Percentiles rank a stretch among this genome's conserved stretches.
Evolutionary conservation across 1,140 invertebrate species (phyloP).

Genomic region (Leguminivora glycinivorella): DNA sequence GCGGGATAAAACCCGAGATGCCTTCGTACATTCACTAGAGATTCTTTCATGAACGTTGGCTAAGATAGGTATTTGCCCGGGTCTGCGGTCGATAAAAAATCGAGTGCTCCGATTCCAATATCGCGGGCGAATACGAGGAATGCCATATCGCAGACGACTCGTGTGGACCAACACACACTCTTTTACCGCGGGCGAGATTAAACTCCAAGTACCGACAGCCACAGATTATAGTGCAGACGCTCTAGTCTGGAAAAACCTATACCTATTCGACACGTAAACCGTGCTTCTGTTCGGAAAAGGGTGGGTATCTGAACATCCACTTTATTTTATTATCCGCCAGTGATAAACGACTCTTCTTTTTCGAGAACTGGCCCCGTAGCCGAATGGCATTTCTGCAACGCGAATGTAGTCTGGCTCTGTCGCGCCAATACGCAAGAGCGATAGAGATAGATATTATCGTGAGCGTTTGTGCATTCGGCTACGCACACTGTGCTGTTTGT

Average conservation of each 20-base stretch:
- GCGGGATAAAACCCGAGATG: background rate
- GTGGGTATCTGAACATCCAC: no score
- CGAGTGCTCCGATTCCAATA: constrained; percentile 13
- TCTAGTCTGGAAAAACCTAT: background rate
- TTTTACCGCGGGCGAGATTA: constrained; percentile 16
- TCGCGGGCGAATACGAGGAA: constrained; percentile 20
- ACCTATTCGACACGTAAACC: background rate
- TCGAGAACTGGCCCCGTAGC: no score
- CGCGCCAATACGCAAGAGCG: no score
- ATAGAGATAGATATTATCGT: no score
- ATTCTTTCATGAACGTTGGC: constrained; percentile 7
- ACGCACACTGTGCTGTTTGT: no score
- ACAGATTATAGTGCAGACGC: background rate
- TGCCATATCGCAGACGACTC: constrained; percentile 22
- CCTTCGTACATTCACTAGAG: background rate
- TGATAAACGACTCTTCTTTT: no score
- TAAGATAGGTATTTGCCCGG: constrained; percentile 1
- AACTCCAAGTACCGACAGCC: background rate
- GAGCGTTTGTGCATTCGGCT: no score
- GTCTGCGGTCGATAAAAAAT: constrained; percentile 10
- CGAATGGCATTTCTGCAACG: no score
- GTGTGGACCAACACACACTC: constrained; percentile 25
- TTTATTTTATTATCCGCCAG: no score
- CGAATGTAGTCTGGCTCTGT: no score
- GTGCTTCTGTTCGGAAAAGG: no score